Base-by-base conservation (phyloP, 2,888 invertebrate species). In the Catocala fraxini region DNA sequence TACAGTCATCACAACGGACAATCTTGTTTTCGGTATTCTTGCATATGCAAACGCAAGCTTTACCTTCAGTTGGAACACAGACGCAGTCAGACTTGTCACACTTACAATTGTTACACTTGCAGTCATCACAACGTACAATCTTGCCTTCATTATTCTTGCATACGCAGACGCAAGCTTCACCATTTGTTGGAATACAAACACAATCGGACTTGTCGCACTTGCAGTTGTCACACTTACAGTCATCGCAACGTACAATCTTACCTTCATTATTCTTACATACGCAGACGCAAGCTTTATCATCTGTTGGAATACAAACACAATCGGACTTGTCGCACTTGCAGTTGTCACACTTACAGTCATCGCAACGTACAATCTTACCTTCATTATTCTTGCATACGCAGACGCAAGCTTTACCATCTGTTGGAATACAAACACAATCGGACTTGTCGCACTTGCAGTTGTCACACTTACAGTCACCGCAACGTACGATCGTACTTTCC, bases 351-450 rank as follows among this genome's bases (percentile, higher is more conserved):
- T 51, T 43, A 41, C 63, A 83, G 43, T 59, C 56, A 10, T 56
- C 53, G 4, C 64, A 68, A 33, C 56, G 53, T 0, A 59, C 45
- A 6, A 57, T 60, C n/a, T 43, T 70, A 47, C 65, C 68, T 4
- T 80, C 65, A 0, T 72, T 71, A 25, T 84, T 74, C 0, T 61
- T 59, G 60, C 79, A 81, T 9, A 79, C 62, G 25, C 83, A 82
- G 9, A 80, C 58, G 67, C 78, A 82, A 42, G 65, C 39, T 9
- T 73, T 73, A 1, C 83, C 82, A 4, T 69, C 67, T 11, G 85
- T 84, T 0, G 59, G 58, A 11, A 86, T 48, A 13, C 59, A 59
- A 1, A 52, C 41, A 13, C 58, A 58, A 4, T 41, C 11, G 7
- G 49, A 25, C 11, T 0, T 3, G 0, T 48, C 49, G 35, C 49